These are phyloP conservation scores for Neosilurus mollespiculum DNA, from an alignment of 2,797 vertebrate species.

Conservation along the genomic window DNA sequence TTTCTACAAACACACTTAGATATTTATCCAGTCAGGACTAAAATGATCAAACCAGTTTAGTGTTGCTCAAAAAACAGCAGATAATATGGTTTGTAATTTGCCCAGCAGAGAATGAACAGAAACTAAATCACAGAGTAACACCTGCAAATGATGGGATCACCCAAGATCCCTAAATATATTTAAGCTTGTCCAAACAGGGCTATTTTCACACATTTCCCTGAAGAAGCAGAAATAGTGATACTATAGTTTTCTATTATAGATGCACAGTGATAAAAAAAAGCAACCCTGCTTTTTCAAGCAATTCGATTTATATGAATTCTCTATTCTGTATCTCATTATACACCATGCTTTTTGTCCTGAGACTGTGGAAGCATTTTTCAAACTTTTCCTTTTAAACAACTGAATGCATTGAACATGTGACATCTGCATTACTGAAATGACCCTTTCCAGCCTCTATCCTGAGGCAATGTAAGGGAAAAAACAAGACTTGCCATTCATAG, in stretches of 20 bases:
- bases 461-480: conserved; percentile 38
- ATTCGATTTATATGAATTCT: not conserved
- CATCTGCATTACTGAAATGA: conserved; percentile 27
- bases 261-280: conserved; percentile 1
- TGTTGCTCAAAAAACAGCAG: not conserved
- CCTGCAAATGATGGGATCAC: conserved; percentile 16
- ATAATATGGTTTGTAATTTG: conserved; percentile 6
- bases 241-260: not conserved
- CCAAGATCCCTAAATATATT: not conserved
- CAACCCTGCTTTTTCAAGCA: not conserved
- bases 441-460: conserved; percentile 39
- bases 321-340: not conserved
- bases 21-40: not conserved
- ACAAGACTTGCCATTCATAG: conserved; percentile 59
- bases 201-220: conserved; percentile 4
- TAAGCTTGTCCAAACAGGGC: conserved; percentile 6
- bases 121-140: not conserved
- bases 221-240: not conserved
- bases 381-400: not conserved
- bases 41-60: not conserved
- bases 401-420: conserved; percentile 12
- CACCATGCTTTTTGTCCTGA: not conserved
- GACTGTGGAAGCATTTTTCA: not conserved
- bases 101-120: not conserved
- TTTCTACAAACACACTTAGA: not conserved